These are phyloP conservation scores for Labeo catla DNA, from an alignment of 2,113 vertebrate genomes.

Conservation along the genomic window DNA sequence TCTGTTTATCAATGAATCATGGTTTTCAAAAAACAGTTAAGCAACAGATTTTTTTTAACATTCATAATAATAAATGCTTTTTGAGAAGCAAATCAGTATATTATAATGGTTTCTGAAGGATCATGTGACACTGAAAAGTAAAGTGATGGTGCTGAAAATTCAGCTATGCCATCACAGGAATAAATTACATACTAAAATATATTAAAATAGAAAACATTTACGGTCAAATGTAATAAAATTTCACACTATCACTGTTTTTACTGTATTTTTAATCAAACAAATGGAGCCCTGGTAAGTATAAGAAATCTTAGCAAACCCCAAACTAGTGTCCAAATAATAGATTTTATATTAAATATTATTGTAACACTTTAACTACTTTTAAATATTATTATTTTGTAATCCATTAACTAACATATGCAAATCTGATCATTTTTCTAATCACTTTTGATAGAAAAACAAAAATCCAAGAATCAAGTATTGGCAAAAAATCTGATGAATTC, in stretches of 20 bases:
- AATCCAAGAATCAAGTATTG: not conserved
- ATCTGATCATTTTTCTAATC: not conserved
- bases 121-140: not conserved
- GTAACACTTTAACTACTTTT: not conserved
- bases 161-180: not conserved
- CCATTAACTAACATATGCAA: not conserved
- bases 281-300: not conserved
- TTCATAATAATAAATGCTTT: not conserved
- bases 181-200: not conserved
- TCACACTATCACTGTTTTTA: not conserved
- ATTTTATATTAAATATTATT: not conserved
- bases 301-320: not conserved
- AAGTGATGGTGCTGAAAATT: not conserved
- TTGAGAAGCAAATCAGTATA: not conserved
- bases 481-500: not conserved
- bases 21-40: not conserved
- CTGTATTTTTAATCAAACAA: not conserved
- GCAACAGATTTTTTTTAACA: not conserved
- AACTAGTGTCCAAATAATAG: not conserved
- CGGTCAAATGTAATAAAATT: not conserved
- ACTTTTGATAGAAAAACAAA: no score
- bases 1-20: not conserved
- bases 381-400: not conserved
- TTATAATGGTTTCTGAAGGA: not conserved
- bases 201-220: not conserved